Evolutionary conservation across 2,113 vertebrate genomes (phyloP).

Genomic region (Ciconia boyciana): DNA sequence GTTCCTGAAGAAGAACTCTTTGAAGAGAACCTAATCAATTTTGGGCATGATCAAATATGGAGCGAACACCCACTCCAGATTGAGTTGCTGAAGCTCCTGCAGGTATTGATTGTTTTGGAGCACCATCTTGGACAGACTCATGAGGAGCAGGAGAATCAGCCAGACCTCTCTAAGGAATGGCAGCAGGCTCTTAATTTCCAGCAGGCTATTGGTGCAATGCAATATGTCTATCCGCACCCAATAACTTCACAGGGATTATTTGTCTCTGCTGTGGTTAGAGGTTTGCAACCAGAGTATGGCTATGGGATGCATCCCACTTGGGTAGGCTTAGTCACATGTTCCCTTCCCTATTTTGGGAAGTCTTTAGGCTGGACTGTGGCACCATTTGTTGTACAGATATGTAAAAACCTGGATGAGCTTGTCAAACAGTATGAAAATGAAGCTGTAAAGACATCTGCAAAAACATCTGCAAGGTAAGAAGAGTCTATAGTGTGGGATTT

Average conservation of each 20-base stretch:
- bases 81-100: constrained; percentile 90
- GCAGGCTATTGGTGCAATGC: constrained; percentile 88
- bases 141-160: constrained; percentile 72
- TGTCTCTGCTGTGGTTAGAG: constrained; percentile 87
- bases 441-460: constrained; percentile 74
- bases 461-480: constrained; percentile 79
- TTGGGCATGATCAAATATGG: constrained; percentile 85
- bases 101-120: constrained; percentile 90
- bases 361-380: constrained; percentile 92
- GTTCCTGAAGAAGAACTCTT: constrained; percentile 71
- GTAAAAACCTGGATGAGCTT: constrained; percentile 92
- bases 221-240: constrained; percentile 86
- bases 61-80: constrained; percentile 93
- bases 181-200: constrained; percentile 88
- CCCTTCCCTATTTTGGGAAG: constrained; percentile 89
- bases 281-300: constrained; percentile 89
- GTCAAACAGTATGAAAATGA: constrained; percentile 90
- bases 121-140: constrained; percentile 78
- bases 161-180: constrained; percentile 89
- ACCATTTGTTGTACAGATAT: constrained; percentile 90
- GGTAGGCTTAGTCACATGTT: constrained; percentile 87
- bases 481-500: neutral
- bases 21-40: constrained; percentile 85
- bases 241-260: constrained; percentile 95
- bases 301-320: constrained; percentile 93